phyloP scores from a whole-genome alignment of 2,888 invertebrate species.

The Galeruca laticollis region DNA sequence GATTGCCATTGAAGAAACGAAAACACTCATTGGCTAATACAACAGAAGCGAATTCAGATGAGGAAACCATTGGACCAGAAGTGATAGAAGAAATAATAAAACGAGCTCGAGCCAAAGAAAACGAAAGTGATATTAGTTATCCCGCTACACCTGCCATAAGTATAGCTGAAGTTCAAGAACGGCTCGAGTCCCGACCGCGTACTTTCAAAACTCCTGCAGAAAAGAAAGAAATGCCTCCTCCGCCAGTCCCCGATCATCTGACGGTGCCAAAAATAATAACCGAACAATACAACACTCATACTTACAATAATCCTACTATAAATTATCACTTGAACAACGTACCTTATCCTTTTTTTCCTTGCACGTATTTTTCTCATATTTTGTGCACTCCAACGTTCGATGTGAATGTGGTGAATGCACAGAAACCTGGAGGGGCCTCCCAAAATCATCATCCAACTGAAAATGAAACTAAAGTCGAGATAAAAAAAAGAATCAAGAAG shows the following conservation, averaged over 20 bases:
- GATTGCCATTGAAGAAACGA: slow-evolving; percentile 61
- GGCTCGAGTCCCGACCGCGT: slow-evolving; percentile 44
- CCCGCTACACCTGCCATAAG: slow-evolving; percentile 64
- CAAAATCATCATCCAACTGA: slow-evolving; percentile 12
- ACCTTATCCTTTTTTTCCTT: slow-evolving; percentile 45
- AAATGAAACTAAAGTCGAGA: slow-evolving; percentile 31
- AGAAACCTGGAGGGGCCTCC: slow-evolving; percentile 14
- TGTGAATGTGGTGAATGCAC: slow-evolving; percentile 39
- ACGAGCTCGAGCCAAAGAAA: slow-evolving; percentile 38
- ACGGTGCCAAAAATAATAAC: slow-evolving; percentile 50
- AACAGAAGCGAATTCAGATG: slow-evolving; percentile 35
- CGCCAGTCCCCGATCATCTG: slow-evolving; percentile 36
- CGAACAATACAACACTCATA: slow-evolving; percentile 60
- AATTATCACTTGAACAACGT: slow-evolving; percentile 59
- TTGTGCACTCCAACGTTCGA: slow-evolving; percentile 43
- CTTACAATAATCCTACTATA: slow-evolving; percentile 61
- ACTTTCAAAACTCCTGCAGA: slow-evolving; percentile 63
- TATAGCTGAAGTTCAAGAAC: slow-evolving; percentile 62
- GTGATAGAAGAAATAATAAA: slow-evolving; percentile 46
- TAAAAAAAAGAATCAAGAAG: slow-evolving; percentile 38
- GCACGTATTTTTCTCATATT: slow-evolving; percentile 43
- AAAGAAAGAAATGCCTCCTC: slow-evolving; percentile 62
- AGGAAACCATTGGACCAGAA: slow-evolving; percentile 41
- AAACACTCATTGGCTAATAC: slow-evolving; percentile 52
- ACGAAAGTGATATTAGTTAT: slow-evolving; percentile 59